Evolutionary conservation across 2,888 invertebrate species (phyloP).

Genomic region (Helicoverpa assulta): DNA sequence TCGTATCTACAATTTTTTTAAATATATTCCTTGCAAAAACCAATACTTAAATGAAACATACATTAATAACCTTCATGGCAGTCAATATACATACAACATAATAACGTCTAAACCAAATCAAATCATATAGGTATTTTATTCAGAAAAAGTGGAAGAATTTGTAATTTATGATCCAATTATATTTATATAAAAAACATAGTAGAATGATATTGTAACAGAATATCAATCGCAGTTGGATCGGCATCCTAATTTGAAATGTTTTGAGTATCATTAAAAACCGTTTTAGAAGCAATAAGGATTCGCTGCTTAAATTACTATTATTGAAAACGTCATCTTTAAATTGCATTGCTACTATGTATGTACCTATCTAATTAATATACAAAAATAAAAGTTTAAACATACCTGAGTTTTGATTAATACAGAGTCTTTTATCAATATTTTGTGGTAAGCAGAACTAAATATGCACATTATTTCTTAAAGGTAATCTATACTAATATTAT

Average conservation of each 20-base stretch:
- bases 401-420: too few species aligned
- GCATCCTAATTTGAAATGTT: constrained; percentile 65
- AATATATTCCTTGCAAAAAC: too few species aligned
- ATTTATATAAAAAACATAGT: constrained; percentile 69
- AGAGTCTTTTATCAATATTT: too few species aligned
- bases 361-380: too few species aligned
- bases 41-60: background rate
- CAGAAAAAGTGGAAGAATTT: constrained; percentile 45
- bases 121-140: constrained; percentile 45
- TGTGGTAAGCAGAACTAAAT: too few species aligned
- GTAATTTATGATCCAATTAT: constrained; percentile 75
- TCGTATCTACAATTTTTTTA: too few species aligned
- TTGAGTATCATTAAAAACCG: constrained; percentile 38
- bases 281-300: constrained; percentile 15
- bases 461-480: too few species aligned
- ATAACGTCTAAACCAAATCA: constrained; percentile 4
- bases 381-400: too few species aligned
- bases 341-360: background rate
- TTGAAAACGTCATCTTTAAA: constrained; percentile 25
- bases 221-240: constrained; percentile 72
- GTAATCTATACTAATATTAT: too few species aligned
- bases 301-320: constrained; percentile 14
- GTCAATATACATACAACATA: background rate
- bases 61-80: background rate
- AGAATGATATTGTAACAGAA: constrained; percentile 63